Evolutionary conservation across 2,797 vertebrate genomes (phyloP), one percentile per base, ranked within the genome.

Genomic region (Denticeps clupeoides): DNA sequence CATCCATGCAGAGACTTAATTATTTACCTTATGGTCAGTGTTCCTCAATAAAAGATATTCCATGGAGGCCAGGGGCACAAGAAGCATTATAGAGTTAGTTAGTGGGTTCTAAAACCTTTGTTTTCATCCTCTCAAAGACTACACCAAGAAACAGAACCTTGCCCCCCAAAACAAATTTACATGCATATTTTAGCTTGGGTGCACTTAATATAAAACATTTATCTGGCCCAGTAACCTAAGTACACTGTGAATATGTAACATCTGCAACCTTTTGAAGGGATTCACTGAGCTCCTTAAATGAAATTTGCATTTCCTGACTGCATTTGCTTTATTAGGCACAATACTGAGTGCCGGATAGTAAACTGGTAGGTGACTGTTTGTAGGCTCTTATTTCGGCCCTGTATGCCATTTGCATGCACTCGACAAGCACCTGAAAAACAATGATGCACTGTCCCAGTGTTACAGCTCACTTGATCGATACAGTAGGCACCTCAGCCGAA

Each of bases 401-500:
- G n/a, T n/a, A n/a, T n/a, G n/a, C n/a, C 51, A 62, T 59, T 63
- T 62, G 19, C 46, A 45, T 60, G 64, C n/a, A n/a, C n/a, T 26
- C 50, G 54, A 66, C 41, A 48, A 27, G 22, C 56, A 55, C 35
- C 57, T 35, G 45, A 38, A 63, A 69, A 63, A 61, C 55, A 73
- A 73, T 62, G 63, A 60, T 29, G 45, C 23, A 49, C 45, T 45
- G 29, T 44, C 23, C 31, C 52, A 61, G 51, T 60, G 56, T 47
- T 49, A 19, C 29, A 65, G 51, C 52, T 58, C 32, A 53, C 53
- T 16, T 41, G n/a, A 64, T 70, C 65, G 51, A 60, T 55, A 45
- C n/a, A 45, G 18, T 41, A 21, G 29, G 27, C 15, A 28, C 18
- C 21, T 22, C 16, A 19, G 11, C 5, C 31, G 27, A 31, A 29